A percentile compares a stretch with the other conserved stretches of the same genome.
phyloP scores from a whole-genome alignment of 1,140 invertebrate genomes.

The Holcopasites calliopsidis region DNA sequence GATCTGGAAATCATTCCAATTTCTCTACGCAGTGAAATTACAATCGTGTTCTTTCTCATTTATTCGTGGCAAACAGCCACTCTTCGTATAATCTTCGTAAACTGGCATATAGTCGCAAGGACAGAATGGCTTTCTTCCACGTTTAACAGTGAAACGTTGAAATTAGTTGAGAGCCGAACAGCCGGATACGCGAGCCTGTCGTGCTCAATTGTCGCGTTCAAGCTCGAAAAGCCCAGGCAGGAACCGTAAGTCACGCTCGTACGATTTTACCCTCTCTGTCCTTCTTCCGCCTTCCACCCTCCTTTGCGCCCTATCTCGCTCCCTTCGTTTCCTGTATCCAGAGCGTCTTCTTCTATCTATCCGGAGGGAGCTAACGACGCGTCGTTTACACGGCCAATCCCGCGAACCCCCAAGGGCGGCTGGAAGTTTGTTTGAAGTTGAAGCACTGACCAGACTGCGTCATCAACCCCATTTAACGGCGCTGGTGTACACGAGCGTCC shows the following conservation, averaged over 20 bases:
- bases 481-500: background rate
- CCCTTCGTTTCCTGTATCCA: conserved; percentile 2
- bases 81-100: background rate
- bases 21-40: no score
- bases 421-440: conserved; percentile 68
- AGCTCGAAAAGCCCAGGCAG: conserved; percentile 12
- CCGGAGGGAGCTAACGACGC: conserved; percentile 64
- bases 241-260: conserved; percentile 26
- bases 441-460: conserved; percentile 48
- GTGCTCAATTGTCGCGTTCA: conserved; percentile 35
- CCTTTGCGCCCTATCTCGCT: conserved; percentile 27
- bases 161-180: conserved; percentile 39
- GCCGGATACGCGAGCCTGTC: conserved; percentile 45
- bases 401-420: conserved; percentile 58
- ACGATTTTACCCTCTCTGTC: conserved; percentile 1
- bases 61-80: background rate
- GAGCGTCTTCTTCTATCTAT: conserved; percentile 16
- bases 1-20: no score
- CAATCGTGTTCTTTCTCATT: background rate
- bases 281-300: conserved; percentile 24
- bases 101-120: background rate
- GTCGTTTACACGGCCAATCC: conserved; percentile 68
- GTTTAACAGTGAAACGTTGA: conserved; percentile 9
- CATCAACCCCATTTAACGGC: conserved; percentile 48
- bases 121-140: background rate